Conservation (phyloP, 2,113 vertebrate species). For the Tilapia sparmanii region DNA sequence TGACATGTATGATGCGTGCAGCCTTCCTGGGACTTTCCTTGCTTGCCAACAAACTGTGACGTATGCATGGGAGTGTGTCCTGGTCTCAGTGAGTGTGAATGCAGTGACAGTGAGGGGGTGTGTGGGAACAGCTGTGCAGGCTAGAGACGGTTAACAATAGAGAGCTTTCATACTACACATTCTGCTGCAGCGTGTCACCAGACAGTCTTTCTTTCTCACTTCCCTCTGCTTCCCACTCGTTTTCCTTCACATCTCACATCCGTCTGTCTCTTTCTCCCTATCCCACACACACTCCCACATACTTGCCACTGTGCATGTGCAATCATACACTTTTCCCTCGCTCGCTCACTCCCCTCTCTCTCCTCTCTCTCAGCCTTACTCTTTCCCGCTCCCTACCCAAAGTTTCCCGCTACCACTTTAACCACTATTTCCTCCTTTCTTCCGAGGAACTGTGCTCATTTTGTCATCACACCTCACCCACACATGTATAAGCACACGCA, state of each 20-base stretch:
- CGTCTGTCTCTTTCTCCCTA: slow-evolving; percentile 37
- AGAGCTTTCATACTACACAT: slow-evolving; percentile 62
- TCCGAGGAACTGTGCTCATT: not conserved
- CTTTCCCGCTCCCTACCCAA: not conserved
- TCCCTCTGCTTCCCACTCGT: slow-evolving; percentile 23
- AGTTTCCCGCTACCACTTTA: slow-evolving; percentile 7
- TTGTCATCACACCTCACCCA: slow-evolving; percentile 6
- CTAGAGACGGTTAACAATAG: slow-evolving; percentile 50
- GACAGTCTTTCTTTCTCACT: slow-evolving; percentile 9
- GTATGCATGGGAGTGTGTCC: slow-evolving; percentile 39
- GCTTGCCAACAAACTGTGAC: slow-evolving; percentile 37
- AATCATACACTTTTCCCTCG: not conserved
- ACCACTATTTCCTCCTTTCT: slow-evolving; percentile 28
- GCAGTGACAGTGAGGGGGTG: not conserved
- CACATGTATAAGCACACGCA: not conserved
- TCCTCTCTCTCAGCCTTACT: not conserved
- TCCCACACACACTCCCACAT: slow-evolving; percentile 8
- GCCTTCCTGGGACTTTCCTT: slow-evolving; percentile 43
- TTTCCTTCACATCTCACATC: slow-evolving; percentile 30
- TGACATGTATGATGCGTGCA: not conserved
- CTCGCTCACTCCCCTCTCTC: not conserved
- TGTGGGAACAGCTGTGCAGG: slow-evolving; percentile 57
- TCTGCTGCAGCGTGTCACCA: slow-evolving; percentile 59
- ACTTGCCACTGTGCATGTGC: slow-evolving; percentile 16
- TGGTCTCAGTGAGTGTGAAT: not conserved